Base-by-base conservation (phyloP, 2,113 vertebrate species). In the Glaucomys volans region DNA sequence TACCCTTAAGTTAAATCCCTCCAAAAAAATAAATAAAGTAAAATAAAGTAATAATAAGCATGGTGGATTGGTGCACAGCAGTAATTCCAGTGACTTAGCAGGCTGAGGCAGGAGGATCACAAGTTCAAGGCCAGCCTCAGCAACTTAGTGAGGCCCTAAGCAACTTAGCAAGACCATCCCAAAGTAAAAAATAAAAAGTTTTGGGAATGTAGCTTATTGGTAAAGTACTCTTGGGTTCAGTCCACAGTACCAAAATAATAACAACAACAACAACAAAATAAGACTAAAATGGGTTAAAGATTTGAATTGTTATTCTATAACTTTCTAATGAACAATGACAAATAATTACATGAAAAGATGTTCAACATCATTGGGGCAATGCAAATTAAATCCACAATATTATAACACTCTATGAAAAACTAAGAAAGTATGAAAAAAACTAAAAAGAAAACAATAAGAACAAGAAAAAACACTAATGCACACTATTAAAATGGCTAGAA, bases 401-500 rank as follows among this genome's bases (percentile, higher is more conserved):
- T 91, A 74, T 59, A 91, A 88, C 10, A 76, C 10, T 75, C 8
- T 32, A 32, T 50, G 20, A 40, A 17, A 26, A 87, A 72, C 75
- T 62, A 28, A 62, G 59, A 75, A 40, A 42, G 14, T 44, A 57
- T 37, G 5, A 44, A 24, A 67, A 50, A 64, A 84, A 67, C 28
- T 16, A 79, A 79, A 20, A 76, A 22, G 2, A 52, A 2, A 85
- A 66, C 28, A 4, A 6, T 9, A 66, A 35, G 14, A 85, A 85
- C 17, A 12, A 47, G 32, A 57, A 5, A 62, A 67, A 72, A 7
- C 30, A 77, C 26, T 10, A 72, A 22, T 54, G 47, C 26, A 1
- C 44, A 59, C 20, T 77, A 90, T 37, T 96, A 94, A 71, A 96
- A 72, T 40, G 40, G 62, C 59, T 88, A 71, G 76, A 69, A 86